A percentile compares a stretch with the other conserved stretches of the same genome.
These are phyloP conservation scores for Charadrius vociferus DNA, from an alignment of 2,113 vertebrate species.

Conservation along the genomic window DNA sequence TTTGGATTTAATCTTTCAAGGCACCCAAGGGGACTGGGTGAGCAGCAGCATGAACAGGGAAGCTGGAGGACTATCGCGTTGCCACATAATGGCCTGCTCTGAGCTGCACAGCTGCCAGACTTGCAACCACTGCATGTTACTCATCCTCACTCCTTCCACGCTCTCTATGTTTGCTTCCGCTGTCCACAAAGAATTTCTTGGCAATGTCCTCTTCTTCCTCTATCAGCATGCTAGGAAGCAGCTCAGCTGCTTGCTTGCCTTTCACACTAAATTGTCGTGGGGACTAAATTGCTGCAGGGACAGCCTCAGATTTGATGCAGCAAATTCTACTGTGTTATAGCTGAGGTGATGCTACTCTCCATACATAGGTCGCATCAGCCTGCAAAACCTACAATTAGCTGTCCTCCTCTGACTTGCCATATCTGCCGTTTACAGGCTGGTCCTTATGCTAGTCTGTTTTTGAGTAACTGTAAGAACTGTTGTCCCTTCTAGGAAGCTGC, in stretches of 20 bases:
- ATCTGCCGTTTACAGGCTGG: background rate
- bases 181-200: background rate
- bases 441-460: background rate
- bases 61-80: background rate
- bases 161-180: background rate
- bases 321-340: background rate
- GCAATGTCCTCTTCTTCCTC: background rate
- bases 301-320: background rate
- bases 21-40: background rate
- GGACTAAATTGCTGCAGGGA: background rate
- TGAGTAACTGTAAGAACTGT: background rate
- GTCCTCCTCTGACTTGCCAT: background rate
- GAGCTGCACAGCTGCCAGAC: background rate
- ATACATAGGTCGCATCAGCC: background rate
- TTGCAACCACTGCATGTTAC: background rate
- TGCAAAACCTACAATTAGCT: background rate
- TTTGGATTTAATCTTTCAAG: background rate
- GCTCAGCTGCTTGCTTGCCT: background rate
- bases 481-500: background rate
- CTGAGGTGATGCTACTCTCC: background rate
- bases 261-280: rapidly evolving
- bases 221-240: background rate
- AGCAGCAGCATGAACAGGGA: background rate
- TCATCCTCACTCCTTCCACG: background rate
- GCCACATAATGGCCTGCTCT: background rate